Evolutionary conservation across 1,140 invertebrate genomes (phyloP).

Genomic region (Lasioglossum albipes): DNA sequence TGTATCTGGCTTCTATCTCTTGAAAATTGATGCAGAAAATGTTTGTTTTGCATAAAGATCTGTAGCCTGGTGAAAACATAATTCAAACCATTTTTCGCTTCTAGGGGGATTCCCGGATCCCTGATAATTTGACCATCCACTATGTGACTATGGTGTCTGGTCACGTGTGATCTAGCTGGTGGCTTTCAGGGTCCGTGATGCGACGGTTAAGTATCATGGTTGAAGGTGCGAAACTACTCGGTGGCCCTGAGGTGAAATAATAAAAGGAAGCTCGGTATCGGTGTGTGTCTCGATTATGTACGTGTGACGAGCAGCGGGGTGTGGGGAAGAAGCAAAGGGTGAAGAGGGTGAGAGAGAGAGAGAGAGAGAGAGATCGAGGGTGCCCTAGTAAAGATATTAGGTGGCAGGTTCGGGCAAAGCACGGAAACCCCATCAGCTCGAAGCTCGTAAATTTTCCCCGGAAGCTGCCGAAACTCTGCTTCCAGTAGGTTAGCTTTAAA

Average conservation of each 20-base stretch:
- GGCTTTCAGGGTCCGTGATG: too few species aligned
- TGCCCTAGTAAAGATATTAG: slow-evolving; percentile 75
- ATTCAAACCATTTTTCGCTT: too few species aligned
- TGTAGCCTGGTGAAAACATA: too few species aligned
- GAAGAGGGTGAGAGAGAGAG: background rate
- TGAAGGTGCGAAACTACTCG: too few species aligned
- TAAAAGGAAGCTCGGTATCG: slow-evolving; percentile 31
- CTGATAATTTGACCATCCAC: too few species aligned
- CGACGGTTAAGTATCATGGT: background rate
- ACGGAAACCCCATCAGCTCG: slow-evolving; percentile 76
- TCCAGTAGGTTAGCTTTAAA: slow-evolving; percentile 36
- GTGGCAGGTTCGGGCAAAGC: slow-evolving; percentile 64
- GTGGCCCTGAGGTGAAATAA: slow-evolving; percentile 2
- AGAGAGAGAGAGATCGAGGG: slow-evolving; percentile 32
- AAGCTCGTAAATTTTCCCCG: slow-evolving; percentile 72
- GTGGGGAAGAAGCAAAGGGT: background rate
- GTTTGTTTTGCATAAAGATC: too few species aligned
- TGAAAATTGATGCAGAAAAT: too few species aligned
- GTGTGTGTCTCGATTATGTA: slow-evolving; percentile 27
- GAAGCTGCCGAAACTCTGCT: slow-evolving; percentile 72
- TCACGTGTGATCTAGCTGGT: too few species aligned
- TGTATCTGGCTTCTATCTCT: too few species aligned
- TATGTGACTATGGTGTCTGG: too few species aligned
- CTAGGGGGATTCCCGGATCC: too few species aligned
- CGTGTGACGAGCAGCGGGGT: background rate